Base-by-base conservation (phyloP, 2,888 invertebrate species). In the Phasia obesa region DNA sequence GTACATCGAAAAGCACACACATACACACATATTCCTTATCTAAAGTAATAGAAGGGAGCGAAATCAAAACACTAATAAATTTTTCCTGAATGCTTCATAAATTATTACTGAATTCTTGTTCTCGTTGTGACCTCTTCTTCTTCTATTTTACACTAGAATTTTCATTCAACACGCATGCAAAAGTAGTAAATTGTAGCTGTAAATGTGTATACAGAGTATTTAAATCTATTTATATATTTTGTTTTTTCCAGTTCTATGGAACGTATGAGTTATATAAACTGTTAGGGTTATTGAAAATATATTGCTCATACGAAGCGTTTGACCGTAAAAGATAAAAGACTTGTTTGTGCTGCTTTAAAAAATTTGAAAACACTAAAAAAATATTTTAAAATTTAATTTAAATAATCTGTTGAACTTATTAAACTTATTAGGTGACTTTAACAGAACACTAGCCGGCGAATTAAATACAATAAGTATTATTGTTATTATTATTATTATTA, bases 181-280 rank as follows among this genome's bases (percentile, higher is more conserved):
- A 69, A 27, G 55, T 7, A n/a, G 19, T 69, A 69, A 69, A 55
- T 57, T 69, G 19, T 31, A 15, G 25, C 44, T 19, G 15, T 3
- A 51, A 47, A 47, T 64, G 64, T 27, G 17, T 44, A 21, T 9
- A 6, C 1, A 13, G 15, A 4, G 17, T 47, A 27, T 49, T 27
- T 38, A 11, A 19, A 19, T 19, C 6, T 62, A 11, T 38, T 25
- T 44, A 9, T 27, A 47, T 64, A 31, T 19, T 17, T 31, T 47
- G 19, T 15, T 0, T 49, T 27, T 47, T 47, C 44, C 19, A 25
- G 55, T 27, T 19, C 44, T 25, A 42, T 15, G 7, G 13, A 21
- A n/a, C 69, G 57, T 57, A 70, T 70, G n/a, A 57, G 44, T 47
- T 44, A 0, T n/a, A 11, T 4, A 11, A 2, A n/a, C 11, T 42